phyloP scores from a whole-genome alignment of 2,797 vertebrate genomes.

The Centroberyx gerrardi region DNA sequence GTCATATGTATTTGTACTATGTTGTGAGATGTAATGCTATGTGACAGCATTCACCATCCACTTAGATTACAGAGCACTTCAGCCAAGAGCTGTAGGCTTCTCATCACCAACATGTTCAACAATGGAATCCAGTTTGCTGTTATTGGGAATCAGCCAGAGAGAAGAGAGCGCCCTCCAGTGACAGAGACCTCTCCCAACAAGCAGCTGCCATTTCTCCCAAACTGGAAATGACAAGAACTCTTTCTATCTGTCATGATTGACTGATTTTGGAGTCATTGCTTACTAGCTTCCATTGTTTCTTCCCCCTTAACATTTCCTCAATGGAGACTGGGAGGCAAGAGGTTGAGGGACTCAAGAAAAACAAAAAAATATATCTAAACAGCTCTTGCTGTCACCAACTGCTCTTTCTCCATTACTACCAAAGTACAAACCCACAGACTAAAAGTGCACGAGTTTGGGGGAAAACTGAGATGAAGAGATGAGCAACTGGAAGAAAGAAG shows the following conservation, averaged over 20 bases:
- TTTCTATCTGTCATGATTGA: conserved; percentile 61
- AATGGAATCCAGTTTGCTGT: conserved; percentile 68
- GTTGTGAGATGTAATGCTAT: conserved; percentile 68
- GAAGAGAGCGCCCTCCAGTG: conserved; percentile 79
- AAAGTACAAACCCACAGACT: conserved; percentile 45
- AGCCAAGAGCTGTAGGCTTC: conserved; percentile 69
- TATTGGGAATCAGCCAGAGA: conserved; percentile 78
- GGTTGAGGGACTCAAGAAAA: conserved; percentile 12
- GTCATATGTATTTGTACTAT: conserved; percentile 21
- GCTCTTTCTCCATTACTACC: conserved; percentile 31
- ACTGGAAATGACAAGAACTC: conserved; percentile 61
- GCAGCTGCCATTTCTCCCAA: conserved; percentile 49
- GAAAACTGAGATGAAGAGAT: conserved; percentile 55
- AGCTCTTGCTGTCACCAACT: conserved; percentile 40
- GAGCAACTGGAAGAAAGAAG: conserved; percentile 33
- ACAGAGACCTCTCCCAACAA: conserved; percentile 54
- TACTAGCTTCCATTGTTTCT: conserved; percentile 51
- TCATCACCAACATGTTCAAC: conserved; percentile 68
- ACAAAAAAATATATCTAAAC: conserved; percentile 35
- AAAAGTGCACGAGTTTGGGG: conserved; percentile 1
- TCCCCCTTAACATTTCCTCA: conserved; percentile 55
- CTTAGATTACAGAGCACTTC: conserved; percentile 63
- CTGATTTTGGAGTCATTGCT: conserved; percentile 49
- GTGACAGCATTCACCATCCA: conserved; percentile 62
- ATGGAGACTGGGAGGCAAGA: conserved; percentile 23